Evolutionary conservation across 1,140 invertebrate species (phyloP), one percentile per base, ranked within the genome.

Genomic region (Drosophila eugracilis): DNA sequence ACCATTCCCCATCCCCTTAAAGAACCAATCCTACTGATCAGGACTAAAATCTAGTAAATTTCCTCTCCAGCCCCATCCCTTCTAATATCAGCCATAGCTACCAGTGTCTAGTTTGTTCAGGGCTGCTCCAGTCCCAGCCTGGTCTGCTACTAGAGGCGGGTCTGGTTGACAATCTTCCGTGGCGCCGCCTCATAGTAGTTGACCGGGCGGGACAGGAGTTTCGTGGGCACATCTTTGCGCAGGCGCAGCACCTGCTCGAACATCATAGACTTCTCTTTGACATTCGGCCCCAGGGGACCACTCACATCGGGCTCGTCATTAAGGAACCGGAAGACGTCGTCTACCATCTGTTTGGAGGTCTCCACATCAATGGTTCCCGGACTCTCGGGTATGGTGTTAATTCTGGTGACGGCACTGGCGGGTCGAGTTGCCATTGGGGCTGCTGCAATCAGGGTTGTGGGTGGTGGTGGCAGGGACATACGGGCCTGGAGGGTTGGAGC

Each of bases 251-350:
- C 78, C 14, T 79, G 76, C 57, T 92, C 91, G 62, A 91, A 91
- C 59, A 89, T 83, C 48, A 83, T 60, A 15, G 91, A 91, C 59
- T 91, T 92, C 62, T 90, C 90, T 75, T 89, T 91, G 21, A 92
- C 91, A 71, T 92, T 91, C 34, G 83, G 81, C 30, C 88, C 83
- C 37, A 89, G 48, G 0, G 77, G 78, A 53, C 81, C 69, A 78
- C 78, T 78, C 77, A 85, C 88, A 71, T 88, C 84, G 42, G 93
- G 92, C 14, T 92, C 83, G 36, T 94, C 92, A 50, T 86, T 86
- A 12, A 95, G 91, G 69, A 94, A 94, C 62, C 92, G 92, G 78
- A 94, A 94, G 3, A 89, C 86, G 57, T 91, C 89, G 22, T 91
- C 89, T 5, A 91, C 89, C 39, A 91, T 90, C 37, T 53, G 94